Evolutionary conservation across 2,888 invertebrate genomes (phyloP).

Genomic region (Unio delphinus): DNA sequence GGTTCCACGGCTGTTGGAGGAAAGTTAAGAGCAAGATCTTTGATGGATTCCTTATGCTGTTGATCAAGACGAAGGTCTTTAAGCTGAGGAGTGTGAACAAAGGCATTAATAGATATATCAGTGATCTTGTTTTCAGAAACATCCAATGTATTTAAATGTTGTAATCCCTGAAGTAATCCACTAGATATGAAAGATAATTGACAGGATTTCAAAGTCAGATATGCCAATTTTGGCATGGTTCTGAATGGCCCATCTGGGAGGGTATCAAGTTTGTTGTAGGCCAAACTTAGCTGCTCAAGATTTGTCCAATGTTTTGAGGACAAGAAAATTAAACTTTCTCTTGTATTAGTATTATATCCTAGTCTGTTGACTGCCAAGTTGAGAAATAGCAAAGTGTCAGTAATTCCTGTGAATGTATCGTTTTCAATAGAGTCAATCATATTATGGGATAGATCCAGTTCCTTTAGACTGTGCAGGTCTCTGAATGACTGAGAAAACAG

Average conservation of each 20-base stretch:
- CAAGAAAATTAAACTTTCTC: constrained; percentile 11
- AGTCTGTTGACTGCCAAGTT: constrained; percentile 15
- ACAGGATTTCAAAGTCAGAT: constrained; percentile 41
- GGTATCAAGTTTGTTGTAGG: constrained; percentile 22
- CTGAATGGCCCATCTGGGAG: constrained; percentile 34
- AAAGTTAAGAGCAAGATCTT: constrained; percentile 14
- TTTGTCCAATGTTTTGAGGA: constrained; percentile 20
- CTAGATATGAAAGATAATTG: constrained; percentile 36
- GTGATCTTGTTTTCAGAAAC: constrained; percentile 46
- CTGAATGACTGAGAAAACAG: constrained; percentile 28
- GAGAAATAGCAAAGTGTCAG: constrained; percentile 18
- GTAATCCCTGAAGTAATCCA: constrained; percentile 46
- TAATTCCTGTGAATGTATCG: constrained; percentile 19
- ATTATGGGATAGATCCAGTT: constrained; percentile 39
- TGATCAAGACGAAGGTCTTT: constrained; percentile 37
- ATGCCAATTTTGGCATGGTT: constrained; percentile 41
- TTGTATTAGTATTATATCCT: background rate
- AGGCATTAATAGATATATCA: constrained; percentile 32
- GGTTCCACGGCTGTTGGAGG: constrained; percentile 30
- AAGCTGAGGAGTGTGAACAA: constrained; percentile 37
- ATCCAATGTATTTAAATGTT: constrained; percentile 37
- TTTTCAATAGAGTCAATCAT: constrained; percentile 10
- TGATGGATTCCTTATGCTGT: constrained; percentile 4
- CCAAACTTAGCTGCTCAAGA: constrained; percentile 27
- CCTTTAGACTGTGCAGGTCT: constrained; percentile 23